Percentiles rank a stretch among this genome's conserved stretches.
Conservation (phyloP, 1,140 invertebrate species). For the Hylyphantes graminicola region DNA sequence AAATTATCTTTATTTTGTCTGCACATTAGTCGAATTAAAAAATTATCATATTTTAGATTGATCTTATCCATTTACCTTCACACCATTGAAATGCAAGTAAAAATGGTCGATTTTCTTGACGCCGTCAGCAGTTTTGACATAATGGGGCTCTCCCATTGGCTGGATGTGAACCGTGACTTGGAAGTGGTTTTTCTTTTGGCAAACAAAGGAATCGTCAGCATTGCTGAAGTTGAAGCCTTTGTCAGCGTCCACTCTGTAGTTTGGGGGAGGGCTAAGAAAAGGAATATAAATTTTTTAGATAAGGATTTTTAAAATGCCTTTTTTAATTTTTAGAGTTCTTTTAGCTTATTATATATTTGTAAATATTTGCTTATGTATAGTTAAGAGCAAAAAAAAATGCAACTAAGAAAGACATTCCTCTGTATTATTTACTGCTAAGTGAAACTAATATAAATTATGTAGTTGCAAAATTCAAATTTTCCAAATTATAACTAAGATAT, state of each 20-base stretch:
- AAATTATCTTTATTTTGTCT: neutral
- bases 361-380: neutral
- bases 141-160: slow-evolving; percentile 82
- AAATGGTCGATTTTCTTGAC: slow-evolving; percentile 91
- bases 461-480: too few species aligned
- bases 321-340: neutral
- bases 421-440: too few species aligned
- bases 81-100: slow-evolving; percentile 95
- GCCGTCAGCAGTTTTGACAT: slow-evolving; percentile 90
- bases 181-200: slow-evolving; percentile 99
- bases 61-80: slow-evolving; percentile 77
- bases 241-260: slow-evolving; percentile 93
- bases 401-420: neutral
- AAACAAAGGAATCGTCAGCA: slow-evolving; percentile 97
- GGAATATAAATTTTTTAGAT: too few species aligned
- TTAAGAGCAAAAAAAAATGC: neutral
- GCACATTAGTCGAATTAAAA: neutral
- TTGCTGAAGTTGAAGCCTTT: slow-evolving; percentile 98
- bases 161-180: slow-evolving; percentile 95
- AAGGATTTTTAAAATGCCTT: too few species aligned
- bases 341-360: neutral
- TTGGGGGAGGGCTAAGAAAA: slow-evolving; percentile 76
- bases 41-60: neutral
- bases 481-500: too few species aligned
- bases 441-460: too few species aligned